Evolutionary conservation across 1,140 invertebrate genomes (phyloP).

Genomic region (Philopotamus ludificatus): DNA sequence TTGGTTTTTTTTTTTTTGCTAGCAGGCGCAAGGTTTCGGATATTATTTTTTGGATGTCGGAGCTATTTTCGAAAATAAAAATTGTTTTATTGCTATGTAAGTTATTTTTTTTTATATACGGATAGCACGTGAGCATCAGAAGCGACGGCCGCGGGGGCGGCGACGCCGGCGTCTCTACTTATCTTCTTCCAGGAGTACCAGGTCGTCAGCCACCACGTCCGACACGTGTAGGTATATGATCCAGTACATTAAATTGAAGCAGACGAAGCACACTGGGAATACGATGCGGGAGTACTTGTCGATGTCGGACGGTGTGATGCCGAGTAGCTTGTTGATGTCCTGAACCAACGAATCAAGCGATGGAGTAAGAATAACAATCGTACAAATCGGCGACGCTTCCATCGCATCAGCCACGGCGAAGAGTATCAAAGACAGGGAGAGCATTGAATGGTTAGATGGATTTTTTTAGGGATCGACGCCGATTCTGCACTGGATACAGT

Average conservation of each 20-base stretch:
- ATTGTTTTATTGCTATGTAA: no score
- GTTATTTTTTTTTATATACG: no score
- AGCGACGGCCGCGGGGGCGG: constrained; percentile 19
- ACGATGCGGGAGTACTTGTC: constrained; percentile 96
- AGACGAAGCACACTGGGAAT: constrained; percentile 95
- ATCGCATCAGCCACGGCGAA: no score
- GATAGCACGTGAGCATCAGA: constrained; percentile 30
- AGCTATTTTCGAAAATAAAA: not conserved
- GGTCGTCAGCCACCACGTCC: constrained; percentile 89
- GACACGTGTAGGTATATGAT: constrained; percentile 95
- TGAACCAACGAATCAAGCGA: no score
- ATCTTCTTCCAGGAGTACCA: constrained; percentile 81
- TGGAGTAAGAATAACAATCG: no score
- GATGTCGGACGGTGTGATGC: constrained; percentile 92
- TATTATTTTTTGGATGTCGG: not conserved
- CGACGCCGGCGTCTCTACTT: constrained; percentile 58
- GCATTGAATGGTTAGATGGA: no score
- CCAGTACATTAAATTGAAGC: constrained; percentile 98
- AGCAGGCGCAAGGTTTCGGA: not conserved
- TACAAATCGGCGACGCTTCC: no score
- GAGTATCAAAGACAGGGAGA: no score
- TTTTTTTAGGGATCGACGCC: no score
- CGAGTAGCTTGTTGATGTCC: constrained; percentile 84
- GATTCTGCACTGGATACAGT: no score
- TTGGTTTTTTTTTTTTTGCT: constrained; percentile 7